A percentile compares a stretch with the other conserved stretches of the same genome.
Evolutionary conservation across 2,113 vertebrate species (phyloP).

Genomic region (Puntigrus tetrazona): DNA sequence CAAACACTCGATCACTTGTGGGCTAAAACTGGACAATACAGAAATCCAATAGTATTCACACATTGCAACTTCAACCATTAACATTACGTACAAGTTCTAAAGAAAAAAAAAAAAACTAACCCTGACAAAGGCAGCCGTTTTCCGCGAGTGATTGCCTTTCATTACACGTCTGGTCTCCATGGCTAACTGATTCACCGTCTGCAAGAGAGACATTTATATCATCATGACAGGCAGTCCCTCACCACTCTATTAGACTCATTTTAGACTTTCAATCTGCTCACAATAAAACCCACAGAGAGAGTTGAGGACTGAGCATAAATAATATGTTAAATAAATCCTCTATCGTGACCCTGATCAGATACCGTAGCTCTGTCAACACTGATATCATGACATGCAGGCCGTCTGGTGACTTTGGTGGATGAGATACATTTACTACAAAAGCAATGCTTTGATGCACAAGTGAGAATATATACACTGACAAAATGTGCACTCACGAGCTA

Average conservation of each 20-base stretch:
- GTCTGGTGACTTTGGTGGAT: no score
- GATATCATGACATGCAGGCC: no score
- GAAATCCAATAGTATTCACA: neutral
- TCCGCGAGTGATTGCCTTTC: constrained; percentile 93
- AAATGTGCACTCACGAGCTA: neutral
- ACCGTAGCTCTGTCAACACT: neutral
- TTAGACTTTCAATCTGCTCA: neutral
- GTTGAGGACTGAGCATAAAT: neutral
- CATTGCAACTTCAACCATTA: neutral
- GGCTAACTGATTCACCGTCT: constrained; percentile 93
- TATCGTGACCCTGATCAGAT: neutral
- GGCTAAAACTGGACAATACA: neutral
- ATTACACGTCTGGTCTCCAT: constrained; percentile 96
- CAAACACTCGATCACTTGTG: neutral
- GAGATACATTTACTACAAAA: neutral
- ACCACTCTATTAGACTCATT: neutral
- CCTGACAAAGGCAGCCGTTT: constrained; percentile 94
- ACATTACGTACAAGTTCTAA: neutral
- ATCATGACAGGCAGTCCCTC: neutral
- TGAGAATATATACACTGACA: neutral
- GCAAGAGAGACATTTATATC: constrained; percentile 5
- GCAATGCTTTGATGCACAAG: neutral
- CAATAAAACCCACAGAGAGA: neutral
- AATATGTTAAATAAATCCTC: neutral
- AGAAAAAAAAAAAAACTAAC: constrained; percentile 71